These are phyloP conservation scores for Eucera pruinosa DNA, from an alignment of 2,888 invertebrate genomes.

Conservation along the genomic window DNA sequence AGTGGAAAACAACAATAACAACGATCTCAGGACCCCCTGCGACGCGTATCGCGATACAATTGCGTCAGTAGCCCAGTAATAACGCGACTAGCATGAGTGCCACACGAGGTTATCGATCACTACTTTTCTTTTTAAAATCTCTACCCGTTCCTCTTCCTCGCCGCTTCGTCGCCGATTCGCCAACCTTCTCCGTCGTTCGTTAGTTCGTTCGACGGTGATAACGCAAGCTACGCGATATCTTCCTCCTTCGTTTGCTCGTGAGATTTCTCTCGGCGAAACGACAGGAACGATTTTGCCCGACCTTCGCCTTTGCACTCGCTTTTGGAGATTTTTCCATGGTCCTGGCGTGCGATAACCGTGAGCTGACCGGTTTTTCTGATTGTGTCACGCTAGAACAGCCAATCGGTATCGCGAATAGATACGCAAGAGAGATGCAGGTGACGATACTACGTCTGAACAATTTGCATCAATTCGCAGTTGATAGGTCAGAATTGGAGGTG, in stretches of 20 bases:
- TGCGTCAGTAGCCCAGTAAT: slow-evolving; percentile 75
- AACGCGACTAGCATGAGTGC: slow-evolving; percentile 48
- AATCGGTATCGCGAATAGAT: not conserved
- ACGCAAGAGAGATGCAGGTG: not conserved
- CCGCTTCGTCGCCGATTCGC: slow-evolving; percentile 7
- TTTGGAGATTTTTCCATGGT: slow-evolving; percentile 39
- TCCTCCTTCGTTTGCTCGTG: slow-evolving; percentile 13
- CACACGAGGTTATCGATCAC: slow-evolving; percentile 68
- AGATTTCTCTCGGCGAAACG: slow-evolving; percentile 17
- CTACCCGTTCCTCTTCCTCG: slow-evolving; percentile 19
- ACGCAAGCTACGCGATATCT: slow-evolving; percentile 44
- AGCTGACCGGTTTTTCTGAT: not conserved
- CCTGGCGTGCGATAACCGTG: slow-evolving; percentile 4
- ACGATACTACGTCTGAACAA: not conserved
- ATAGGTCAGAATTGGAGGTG: too few relatives aligned
- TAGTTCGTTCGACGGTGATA: slow-evolving; percentile 38
- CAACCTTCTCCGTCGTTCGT: slow-evolving; percentile 7
- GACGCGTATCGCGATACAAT: slow-evolving; percentile 71
- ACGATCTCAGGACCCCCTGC: slow-evolving; percentile 77
- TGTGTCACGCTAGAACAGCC: not conserved
- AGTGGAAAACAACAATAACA: slow-evolving; percentile 63
- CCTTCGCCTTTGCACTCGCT: slow-evolving; percentile 42
- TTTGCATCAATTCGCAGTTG: not conserved
- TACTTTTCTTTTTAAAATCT: slow-evolving; percentile 40
- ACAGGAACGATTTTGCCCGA: slow-evolving; percentile 23